Percentiles rank a stretch among this genome's conserved stretches.
Conservation (phyloP, 2,888 invertebrate species). For the Pseudococcus longispinus region DNA sequence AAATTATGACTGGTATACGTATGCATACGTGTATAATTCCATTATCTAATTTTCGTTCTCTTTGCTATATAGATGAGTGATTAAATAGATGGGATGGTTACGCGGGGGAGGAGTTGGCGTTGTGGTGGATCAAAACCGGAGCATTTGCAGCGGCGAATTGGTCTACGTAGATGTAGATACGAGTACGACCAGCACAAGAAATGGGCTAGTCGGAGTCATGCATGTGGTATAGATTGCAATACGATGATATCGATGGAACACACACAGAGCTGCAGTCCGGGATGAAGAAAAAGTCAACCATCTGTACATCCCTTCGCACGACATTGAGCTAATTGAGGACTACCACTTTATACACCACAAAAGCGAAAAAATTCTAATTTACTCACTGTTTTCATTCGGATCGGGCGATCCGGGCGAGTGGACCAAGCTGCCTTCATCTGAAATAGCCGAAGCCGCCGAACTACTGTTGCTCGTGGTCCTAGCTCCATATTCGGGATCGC, state of each 20-base stretch:
- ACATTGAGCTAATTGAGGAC: background rate
- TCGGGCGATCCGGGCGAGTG: constrained; percentile 51
- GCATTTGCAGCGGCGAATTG: background rate
- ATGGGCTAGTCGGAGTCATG: background rate
- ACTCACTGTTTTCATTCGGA: constrained; percentile 52
- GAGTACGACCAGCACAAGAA: background rate
- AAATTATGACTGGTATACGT: background rate
- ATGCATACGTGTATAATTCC: background rate
- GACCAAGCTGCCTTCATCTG: constrained; percentile 47
- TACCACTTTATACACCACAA: background rate
- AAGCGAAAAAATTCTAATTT: background rate
- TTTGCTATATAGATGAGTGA: background rate
- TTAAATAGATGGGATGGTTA: background rate
- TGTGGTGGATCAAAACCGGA: background rate
- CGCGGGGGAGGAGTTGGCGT: background rate
- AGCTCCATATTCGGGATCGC: constrained; percentile 48
- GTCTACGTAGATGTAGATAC: background rate
- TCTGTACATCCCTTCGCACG: background rate
- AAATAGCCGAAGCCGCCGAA: constrained; percentile 42
- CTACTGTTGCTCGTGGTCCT: constrained; percentile 45
- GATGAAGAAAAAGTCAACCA: background rate
- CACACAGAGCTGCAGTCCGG: background rate
- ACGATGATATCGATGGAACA: background rate
- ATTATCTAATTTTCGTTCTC: background rate
- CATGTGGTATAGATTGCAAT: background rate